Evolutionary conservation across 2,113 vertebrate species (phyloP), one percentile per base, ranked within the genome.

Genomic region (Eidolon helvum): DNA sequence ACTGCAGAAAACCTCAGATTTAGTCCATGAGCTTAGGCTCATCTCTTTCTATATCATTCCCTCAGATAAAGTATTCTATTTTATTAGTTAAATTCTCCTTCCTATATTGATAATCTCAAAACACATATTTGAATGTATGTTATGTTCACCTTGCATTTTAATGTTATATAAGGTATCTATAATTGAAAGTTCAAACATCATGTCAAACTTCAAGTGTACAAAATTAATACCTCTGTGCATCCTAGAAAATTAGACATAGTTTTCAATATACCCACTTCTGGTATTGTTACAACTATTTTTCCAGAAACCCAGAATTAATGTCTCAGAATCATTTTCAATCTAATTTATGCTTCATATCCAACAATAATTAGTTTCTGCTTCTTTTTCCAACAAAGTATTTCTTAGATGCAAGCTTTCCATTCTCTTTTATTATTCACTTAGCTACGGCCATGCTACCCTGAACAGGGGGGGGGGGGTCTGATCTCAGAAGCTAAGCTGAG

Each of bases 381-480:
- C 50, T 95, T 87, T 95, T 94, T 75, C 50, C 61, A 57, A 87
- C 18, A 87, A 91, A 90, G 45, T 19, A 1, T 93, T 90, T 75
- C 50, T 88, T 66, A 57, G 15, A 24, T 79, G 4, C 9, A 45
- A 89, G 5, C 15, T 96, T 82, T 30, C 50, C 30, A 21, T 65
- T 91, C 53, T 6, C n/a, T 90, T 79, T 91, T 91, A 63, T 87
- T 43, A 65, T 57, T 38, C 21, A 45, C 33, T 50, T 94, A 15
- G 48, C 48, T 50, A 50, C 1, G 3, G 48, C 48, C 48, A 50
- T 50, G 48, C 48, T 50, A 50, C 48, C 48, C 48, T 50, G 48
- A 50, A 50, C 48, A 50, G 16, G 48, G 14, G 14, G 15, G 48
- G 16, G 15, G 14, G 14, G 1, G 4, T 50, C 48, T 50, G 48